A percentile compares a stretch with the other conserved stretches of the same genome.
Evolutionary conservation across 2,888 invertebrate species (phyloP).

Genomic region (Parascotia fuliginaria): DNA sequence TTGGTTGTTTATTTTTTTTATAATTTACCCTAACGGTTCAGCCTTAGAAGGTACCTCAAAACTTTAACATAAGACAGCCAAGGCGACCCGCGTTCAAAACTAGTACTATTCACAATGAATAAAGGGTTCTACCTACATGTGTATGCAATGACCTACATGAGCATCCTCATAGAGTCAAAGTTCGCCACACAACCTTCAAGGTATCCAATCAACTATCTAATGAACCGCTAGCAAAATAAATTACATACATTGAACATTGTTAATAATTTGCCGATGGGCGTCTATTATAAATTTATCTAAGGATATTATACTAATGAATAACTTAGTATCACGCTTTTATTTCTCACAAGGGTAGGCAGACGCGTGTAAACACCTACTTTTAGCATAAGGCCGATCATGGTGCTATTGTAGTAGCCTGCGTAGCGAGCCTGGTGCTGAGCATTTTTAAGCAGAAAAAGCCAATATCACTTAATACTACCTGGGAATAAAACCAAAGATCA

Average conservation of each 20-base stretch:
- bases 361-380: too few relatives aligned
- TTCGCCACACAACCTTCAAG: conserved; percentile 72
- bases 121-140: conserved; percentile 42
- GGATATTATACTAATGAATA: neutral
- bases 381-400: too few relatives aligned
- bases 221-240: conserved; percentile 53
- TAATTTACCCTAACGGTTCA: too few relatives aligned
- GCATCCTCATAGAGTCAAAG: conserved; percentile 69
- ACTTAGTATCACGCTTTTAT: too few relatives aligned
- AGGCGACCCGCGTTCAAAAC: conserved; percentile 8
- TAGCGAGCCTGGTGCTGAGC: too few relatives aligned
- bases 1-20: too few relatives aligned
- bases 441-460: too few relatives aligned
- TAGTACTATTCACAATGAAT: conserved; percentile 24
- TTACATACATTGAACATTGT: conserved; percentile 45
- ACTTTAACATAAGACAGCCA: neutral
- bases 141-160: conserved; percentile 48
- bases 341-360: too few relatives aligned
- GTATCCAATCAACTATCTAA: conserved; percentile 80
- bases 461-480: too few relatives aligned
- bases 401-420: too few relatives aligned
- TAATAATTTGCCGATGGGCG: conserved; percentile 41
- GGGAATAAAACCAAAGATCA: too few relatives aligned
- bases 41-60: too few relatives aligned
- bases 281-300: conserved; percentile 28